Evolutionary conservation across 2,888 invertebrate genomes (phyloP), one percentile per base, ranked within the genome.

Genomic region (Pegoplata infirma): DNA sequence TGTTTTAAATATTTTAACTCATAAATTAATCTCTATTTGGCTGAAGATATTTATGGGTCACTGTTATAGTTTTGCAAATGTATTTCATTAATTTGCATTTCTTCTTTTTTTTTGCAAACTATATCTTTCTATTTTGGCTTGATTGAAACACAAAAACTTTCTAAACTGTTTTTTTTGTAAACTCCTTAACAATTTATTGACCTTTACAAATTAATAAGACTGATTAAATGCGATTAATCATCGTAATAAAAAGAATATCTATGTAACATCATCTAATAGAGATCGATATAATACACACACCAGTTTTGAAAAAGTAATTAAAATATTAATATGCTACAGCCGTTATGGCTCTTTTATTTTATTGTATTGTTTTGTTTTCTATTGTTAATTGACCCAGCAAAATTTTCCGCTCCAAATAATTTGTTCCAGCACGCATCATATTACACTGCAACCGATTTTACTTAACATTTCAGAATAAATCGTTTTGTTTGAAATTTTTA

Each of bases 161-260:
- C 36, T 40, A 40, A 40, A 40, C n/a, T 40, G 36, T 40, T 19
- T 61, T 46, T 23, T 46, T 25, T 44, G n/a, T n/a, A n/a, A n/a
- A 16, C 16, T 36, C n/a, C 1, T 10, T 25, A n/a, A 25, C 17
- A 7, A 12, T 44, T 21, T 17, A n/a, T 49, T 71, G 12, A 55
- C 12, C 53, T 28, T 23, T 63, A 72, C 47, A 55, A 21, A 63
- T 73, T 73, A 66, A 51, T 56, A 40, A 66, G 12, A 16, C 14
- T 23, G 28, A 44, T 63, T 3, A 55, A 53, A 63, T 16, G 5
- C 25, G 6, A 25, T 25, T 25, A 25, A 32, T 32, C 7, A 7
- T 32, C 23, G 6, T 23, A 23, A 5, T 23, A 23, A 23, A 23
- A 23, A 23, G 6, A 23, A 23, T 23, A 23, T n/a, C n/a, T 23